Evolutionary conservation across 2,888 invertebrate genomes (phyloP).

Genomic region (Zaprionus bogoriensis): DNA sequence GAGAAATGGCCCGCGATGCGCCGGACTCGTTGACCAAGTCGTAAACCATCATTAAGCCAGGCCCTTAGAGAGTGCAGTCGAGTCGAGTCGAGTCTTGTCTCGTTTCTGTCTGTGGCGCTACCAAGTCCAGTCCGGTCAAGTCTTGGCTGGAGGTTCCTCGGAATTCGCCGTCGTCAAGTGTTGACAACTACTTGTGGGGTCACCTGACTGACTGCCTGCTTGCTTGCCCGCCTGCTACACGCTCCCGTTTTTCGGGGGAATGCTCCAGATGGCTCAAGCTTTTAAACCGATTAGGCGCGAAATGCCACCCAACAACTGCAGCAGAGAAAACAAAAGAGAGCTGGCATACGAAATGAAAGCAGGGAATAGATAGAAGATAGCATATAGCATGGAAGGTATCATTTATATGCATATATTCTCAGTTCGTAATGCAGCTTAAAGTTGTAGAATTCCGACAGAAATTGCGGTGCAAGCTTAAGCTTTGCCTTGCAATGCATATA

Average conservation of each 20-base stretch:
- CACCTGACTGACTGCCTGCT: no score
- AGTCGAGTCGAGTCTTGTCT: conserved; percentile 51
- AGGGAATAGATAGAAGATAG: background rate
- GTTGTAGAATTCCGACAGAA: no score
- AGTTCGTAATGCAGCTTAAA: no score
- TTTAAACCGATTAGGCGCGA: conserved; percentile 53
- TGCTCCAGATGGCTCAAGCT: conserved; percentile 38
- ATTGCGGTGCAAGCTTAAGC: no score
- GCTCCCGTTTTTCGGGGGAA: conserved; percentile 43
- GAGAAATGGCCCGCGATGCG: conserved; percentile 49
- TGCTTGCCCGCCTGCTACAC: conserved; percentile 40
- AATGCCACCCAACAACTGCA: conserved; percentile 21
- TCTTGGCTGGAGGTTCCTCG: conserved; percentile 50
- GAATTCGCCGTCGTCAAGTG: conserved; percentile 57
- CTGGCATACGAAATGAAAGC: conserved; percentile 4
- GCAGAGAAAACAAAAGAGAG: background rate
- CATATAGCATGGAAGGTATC: background rate
- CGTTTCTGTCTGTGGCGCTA: background rate
- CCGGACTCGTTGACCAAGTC: conserved; percentile 39
- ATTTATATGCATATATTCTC: conserved; percentile 4
- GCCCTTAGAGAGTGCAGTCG: conserved; percentile 17
- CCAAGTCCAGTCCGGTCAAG: background rate
- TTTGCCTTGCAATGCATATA: no score
- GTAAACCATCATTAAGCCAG: conserved; percentile 72
- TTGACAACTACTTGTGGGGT: conserved; percentile 72